Evolutionary conservation across 2,888 invertebrate species (phyloP).

Genomic region (Pilophorus perplexus): DNA sequence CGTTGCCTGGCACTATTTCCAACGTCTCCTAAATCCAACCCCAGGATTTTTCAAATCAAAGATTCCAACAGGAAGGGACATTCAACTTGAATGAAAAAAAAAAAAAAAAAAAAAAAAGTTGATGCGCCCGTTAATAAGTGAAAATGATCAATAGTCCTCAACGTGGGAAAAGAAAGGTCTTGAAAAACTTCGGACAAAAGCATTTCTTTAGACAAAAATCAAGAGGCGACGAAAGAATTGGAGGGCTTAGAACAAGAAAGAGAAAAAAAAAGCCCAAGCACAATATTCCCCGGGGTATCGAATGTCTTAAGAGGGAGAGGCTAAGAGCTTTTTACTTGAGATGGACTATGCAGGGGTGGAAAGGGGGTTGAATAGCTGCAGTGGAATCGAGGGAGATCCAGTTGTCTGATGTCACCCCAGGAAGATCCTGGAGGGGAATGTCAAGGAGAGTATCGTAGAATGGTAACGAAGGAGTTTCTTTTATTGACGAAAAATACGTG

Average conservation of each 20-base stretch:
- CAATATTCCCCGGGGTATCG: constrained; percentile 28
- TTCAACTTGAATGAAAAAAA: no score
- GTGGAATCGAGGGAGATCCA: constrained; percentile 23
- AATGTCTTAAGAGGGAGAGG: constrained; percentile 21
- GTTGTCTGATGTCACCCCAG: constrained; percentile 27
- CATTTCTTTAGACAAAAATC: constrained; percentile 27
- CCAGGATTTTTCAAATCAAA: no score
- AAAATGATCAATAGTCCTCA: constrained; percentile 30
- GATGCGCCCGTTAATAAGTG: not conserved
- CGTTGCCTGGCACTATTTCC: no score
- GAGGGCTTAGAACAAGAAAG: not conserved
- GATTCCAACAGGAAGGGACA: no score
- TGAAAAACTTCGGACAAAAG: constrained; percentile 23
- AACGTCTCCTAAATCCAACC: no score
- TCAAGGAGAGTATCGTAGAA: no score
- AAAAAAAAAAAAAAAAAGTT: no score
- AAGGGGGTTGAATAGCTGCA: constrained; percentile 28
- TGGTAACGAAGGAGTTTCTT: no score
- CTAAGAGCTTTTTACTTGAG: constrained; percentile 24
- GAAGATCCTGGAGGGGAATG: not conserved
- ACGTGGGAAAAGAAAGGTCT: not conserved
- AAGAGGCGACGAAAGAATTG: constrained; percentile 9
- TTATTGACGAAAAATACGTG: no score
- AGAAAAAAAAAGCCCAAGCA: constrained; percentile 16
- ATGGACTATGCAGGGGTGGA: constrained; percentile 5